Percentiles rank a stretch among this genome's conserved stretches.
These are phyloP conservation scores for Regulus satrapa DNA, from an alignment of 2,113 vertebrate genomes.

Conservation along the genomic window DNA sequence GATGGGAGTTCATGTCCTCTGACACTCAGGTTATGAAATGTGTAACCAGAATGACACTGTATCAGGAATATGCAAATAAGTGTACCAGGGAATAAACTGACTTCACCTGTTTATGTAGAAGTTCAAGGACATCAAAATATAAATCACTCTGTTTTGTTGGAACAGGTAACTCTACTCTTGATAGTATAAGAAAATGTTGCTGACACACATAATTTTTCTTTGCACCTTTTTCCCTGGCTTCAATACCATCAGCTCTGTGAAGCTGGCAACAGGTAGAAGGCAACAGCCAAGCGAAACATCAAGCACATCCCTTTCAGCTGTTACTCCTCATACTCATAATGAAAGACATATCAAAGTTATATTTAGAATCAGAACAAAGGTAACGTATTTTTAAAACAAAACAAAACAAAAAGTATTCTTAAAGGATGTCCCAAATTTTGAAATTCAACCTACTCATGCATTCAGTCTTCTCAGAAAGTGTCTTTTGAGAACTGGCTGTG, in stretches of 20 bases:
- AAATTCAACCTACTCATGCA: neutral
- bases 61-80: conserved; percentile 20
- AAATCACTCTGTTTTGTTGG: conserved; percentile 30
- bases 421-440: neutral
- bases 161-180: conserved; percentile 3
- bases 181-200: neutral
- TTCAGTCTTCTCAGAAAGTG: neutral
- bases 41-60: conserved; percentile 11
- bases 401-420: neutral
- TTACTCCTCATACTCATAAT: neutral
- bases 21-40: conserved; percentile 20
- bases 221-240: conserved; percentile 9
- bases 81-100: neutral
- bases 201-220: neutral
- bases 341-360: neutral
- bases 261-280: neutral
- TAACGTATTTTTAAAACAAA: no score
- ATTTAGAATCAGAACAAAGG: neutral
- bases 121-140: conserved; percentile 46
- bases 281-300: conserved; percentile 28
- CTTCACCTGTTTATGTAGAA: conserved; percentile 38
- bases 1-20: neutral
- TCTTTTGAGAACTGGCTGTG: neutral
- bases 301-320: neutral
- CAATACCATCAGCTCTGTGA: neutral